Evolutionary conservation across 2,888 invertebrate species (phyloP), one percentile per base, ranked within the genome.

Genomic region (Dasysyrphus tricinctus): DNA sequence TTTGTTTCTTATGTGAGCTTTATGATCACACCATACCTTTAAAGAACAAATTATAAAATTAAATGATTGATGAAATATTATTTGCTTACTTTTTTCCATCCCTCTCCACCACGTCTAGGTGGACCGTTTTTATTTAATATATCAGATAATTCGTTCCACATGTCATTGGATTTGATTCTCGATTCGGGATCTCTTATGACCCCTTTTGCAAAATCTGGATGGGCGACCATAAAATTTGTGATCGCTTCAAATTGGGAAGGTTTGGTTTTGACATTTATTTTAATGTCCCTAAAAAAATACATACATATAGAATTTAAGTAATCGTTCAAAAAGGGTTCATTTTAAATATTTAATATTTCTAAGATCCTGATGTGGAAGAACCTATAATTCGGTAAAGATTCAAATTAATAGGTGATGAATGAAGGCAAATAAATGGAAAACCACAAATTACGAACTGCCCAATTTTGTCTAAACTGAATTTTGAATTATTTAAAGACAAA

Each of bases 51-150:
- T 34, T 57, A 59, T 34, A 61, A 34, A 24, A 56, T 16, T 34
- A 32, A 9, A 34, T 32, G 2, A 32, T 34, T 9, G 6, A 11
- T 34, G 5, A 56, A 14, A 9, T 34, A 24, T 19, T 12, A 14
- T 37, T 42, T 39, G 12, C 61, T 65, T 65, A 65, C 63, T 32
- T 65, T 65, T 44, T 29, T 44, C 63, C 63, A 65, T 47, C 63
- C 63, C 24, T 44, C 63, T 63, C 11, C 32, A n/a, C 29, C 16
- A 5, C 63, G 63, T 19, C 5, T 8, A 16, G 63, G 63, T n/a
- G 44, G 63, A 0, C 63, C 63, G 1, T 47, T n/a, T 11, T 29
- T 32, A 65, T 65, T 65, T 32, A 65, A 19, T 5, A 44, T 47
- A 9, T 8, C 12, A 16, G 44, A 7, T 16, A 65, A 65, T n/a